A percentile compares a stretch with the other conserved stretches of the same genome.
Conservation (phyloP, 2,797 vertebrate species). For the Poecilia wingei region DNA sequence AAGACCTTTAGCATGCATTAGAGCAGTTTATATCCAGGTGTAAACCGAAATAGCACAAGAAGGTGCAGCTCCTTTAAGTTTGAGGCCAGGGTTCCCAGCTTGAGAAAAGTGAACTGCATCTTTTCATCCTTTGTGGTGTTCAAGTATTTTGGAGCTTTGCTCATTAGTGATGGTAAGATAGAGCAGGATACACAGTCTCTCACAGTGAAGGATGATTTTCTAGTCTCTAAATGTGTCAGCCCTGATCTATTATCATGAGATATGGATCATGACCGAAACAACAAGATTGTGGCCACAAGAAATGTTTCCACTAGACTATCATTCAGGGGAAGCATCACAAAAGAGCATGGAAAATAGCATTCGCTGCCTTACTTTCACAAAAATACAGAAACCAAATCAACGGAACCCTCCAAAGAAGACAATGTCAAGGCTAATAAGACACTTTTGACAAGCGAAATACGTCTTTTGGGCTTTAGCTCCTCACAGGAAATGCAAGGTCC, state of each 20-base stretch:
- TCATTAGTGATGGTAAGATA: neutral
- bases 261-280: neutral
- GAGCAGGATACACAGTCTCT: neutral
- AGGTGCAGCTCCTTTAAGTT: neutral
- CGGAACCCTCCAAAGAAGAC: neutral
- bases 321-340: neutral
- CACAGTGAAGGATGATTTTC: neutral
- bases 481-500: slow-evolving; percentile 4
- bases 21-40: neutral
- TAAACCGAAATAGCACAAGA: neutral
- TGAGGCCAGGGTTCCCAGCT: neutral
- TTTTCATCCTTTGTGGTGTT: neutral
- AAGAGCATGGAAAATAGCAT: neutral
- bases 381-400: neutral
- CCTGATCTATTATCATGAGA: neutral
- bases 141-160: neutral
- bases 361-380: neutral
- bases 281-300: neutral
- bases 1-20: neutral
- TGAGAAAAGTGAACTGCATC: neutral
- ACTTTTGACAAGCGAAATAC: neutral
- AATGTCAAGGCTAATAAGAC: neutral
- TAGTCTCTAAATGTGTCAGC: neutral
- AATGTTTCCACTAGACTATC: neutral
- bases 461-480: neutral